Base-by-base conservation (phyloP, 2,113 vertebrate genomes). In the Corvus moneduloides region DNA sequence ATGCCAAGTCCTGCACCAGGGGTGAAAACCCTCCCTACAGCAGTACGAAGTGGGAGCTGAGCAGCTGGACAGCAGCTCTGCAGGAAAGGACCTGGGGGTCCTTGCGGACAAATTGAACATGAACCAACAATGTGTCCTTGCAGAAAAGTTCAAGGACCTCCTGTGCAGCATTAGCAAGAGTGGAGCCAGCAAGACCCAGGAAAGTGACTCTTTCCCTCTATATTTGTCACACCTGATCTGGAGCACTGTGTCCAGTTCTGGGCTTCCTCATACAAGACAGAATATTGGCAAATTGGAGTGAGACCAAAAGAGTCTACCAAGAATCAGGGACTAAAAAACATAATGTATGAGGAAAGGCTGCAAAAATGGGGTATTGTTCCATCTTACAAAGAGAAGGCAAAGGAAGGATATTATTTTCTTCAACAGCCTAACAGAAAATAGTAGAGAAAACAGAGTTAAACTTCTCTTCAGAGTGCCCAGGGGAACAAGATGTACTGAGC, bases 361-460 rank as follows among this genome's bases (percentile, higher is more conserved):
- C 55, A 68, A 71, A 87, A 62, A 9, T 0, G 1, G 14, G 2
- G 2, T 61, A 22, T 22, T 61, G 10, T 27, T 85, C 20, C 3
- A 5, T 21, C 27, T 66, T 52, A 43, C 19, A 21, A 63, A 68
- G 35, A 85, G 8, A 94, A 78, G 32, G 23, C 20, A 43, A 73
- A 52, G 16, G 30, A 67, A 41, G 9, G 19, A 10, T 67, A 9
- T 26, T 51, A 12, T 6, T 49, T 16, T 49, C 32, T 72, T 89
- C 32, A 80, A 37, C 6, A 63, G 15, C 11, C 12, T 19, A 35
- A n/a, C 1, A 37, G 49, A 73, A 84, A 56, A 68, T 1, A 26
- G 30, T n/a, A 61, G 44, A 55, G 28, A 72, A 86, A 39, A 41
- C n/a, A 78, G 46, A 37, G 11, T 24, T 67, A 63, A 71, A 46